A percentile compares a stretch with the other conserved stretches of the same genome.
These are phyloP conservation scores for Folsomia manolachei DNA, from an alignment of 2,888 invertebrate genomes.

Conservation along the genomic window DNA sequence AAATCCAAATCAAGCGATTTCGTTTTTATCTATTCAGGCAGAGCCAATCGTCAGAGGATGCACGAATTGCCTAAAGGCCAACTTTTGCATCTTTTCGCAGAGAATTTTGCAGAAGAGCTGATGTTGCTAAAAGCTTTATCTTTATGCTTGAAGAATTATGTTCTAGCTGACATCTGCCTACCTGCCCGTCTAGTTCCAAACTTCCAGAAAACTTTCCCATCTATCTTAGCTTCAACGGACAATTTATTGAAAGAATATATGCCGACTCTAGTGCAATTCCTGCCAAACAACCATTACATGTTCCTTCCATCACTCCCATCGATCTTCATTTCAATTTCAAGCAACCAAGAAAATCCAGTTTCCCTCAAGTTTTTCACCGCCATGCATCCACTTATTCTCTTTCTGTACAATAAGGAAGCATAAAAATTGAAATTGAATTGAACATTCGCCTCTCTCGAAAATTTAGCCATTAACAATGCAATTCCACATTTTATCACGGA, in stretches of 20 bases:
- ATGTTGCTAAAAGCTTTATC: too few species aligned
- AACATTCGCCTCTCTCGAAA: not conserved
- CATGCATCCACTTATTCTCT: not conserved
- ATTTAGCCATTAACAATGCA: not conserved
- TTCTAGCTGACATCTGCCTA: not conserved
- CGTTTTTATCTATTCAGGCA: too few species aligned
- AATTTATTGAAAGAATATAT: not conserved
- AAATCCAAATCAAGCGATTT: not conserved
- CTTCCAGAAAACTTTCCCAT: not conserved
- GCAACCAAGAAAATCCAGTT: not conserved
- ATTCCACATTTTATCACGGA: too few species aligned
- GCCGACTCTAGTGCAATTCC: too few species aligned
- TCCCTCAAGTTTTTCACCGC: not conserved
- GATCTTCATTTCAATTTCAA: not conserved
- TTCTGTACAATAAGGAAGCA: not conserved
- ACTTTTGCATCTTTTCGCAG: not conserved
- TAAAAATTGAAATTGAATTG: not conserved
- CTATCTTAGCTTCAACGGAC: not conserved
- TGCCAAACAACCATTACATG: not conserved
- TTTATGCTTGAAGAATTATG: too few species aligned
- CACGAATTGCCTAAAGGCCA: not conserved
- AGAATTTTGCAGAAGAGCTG: not conserved
- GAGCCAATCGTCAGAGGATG: not conserved
- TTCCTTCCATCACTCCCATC: not conserved
- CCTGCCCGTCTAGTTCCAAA: not conserved